Evolutionary conservation across 2,888 invertebrate genomes (phyloP).

Genomic region (Pseudococcus viburni): DNA sequence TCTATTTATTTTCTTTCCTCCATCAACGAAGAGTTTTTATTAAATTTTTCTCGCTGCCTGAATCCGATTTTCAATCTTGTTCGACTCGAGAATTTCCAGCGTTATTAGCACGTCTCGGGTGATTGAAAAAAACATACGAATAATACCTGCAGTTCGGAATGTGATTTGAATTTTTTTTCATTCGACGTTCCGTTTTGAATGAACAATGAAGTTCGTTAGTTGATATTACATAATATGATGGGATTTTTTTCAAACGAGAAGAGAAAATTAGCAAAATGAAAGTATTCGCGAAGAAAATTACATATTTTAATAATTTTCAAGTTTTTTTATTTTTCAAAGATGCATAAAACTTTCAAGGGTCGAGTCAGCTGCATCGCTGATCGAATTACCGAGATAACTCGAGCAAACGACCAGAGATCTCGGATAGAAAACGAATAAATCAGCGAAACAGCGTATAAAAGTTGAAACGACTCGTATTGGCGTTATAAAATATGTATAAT

Average conservation of each 20-base stretch:
- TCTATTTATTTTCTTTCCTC: conserved; percentile 2
- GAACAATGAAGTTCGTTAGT: conserved; percentile 14
- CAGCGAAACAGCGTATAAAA: neutral
- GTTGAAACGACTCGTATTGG: neutral
- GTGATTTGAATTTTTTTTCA: neutral
- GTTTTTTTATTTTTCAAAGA: neutral
- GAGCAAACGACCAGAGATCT: neutral
- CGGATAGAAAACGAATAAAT: neutral
- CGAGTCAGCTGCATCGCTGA: neutral
- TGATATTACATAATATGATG: neutral
- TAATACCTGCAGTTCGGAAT: neutral
- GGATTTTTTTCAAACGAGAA: neutral
- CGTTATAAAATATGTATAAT: neutral
- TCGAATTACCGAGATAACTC: neutral
- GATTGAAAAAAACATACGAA: conserved; percentile 31
- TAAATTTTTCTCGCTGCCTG: neutral
- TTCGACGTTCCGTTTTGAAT: neutral
- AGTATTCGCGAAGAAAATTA: neutral
- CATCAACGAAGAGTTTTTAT: conserved; percentile 7
- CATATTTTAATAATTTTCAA: neutral
- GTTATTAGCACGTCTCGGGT: neutral
- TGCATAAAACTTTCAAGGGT: neutral
- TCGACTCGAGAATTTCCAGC: neutral
- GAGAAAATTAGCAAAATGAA: neutral
- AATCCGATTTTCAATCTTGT: neutral